Conservation (phyloP, 2,113 vertebrate species). For the Silurus asotus region DNA sequence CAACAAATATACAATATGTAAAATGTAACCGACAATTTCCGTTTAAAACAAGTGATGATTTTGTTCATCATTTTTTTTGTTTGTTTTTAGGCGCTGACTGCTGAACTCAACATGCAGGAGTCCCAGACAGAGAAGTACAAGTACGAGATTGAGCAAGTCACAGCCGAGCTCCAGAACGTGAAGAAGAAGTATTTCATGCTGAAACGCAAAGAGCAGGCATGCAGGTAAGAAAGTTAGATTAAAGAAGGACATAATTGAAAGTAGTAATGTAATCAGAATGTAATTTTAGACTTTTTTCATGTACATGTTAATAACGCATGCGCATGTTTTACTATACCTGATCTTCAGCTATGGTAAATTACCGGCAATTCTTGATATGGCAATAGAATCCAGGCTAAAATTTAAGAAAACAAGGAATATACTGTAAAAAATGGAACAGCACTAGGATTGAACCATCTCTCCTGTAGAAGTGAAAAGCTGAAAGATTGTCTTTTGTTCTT, state of each 20-base stretch:
- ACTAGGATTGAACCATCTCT: conserved; percentile 57
- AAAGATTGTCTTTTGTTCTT: conserved; percentile 50
- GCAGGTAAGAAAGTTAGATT: conserved; percentile 69
- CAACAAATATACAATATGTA: too few species aligned
- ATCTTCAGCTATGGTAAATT: conserved; percentile 54
- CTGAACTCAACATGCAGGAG: conserved; percentile 83
- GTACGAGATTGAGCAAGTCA: conserved; percentile 78
- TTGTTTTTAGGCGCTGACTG: conserved; percentile 75
- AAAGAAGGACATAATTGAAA: not conserved
- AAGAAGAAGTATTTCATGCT: conserved; percentile 80
- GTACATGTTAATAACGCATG: conserved; percentile 9
- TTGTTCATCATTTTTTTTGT: not conserved
- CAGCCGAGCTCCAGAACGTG: conserved; percentile 74
- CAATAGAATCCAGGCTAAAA: conserved; percentile 53
- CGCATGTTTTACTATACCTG: conserved; percentile 24
- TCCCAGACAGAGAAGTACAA: conserved; percentile 80
- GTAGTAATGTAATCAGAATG: not conserved
- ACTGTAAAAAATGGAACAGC: not conserved
- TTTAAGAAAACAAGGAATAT: conserved; percentile 9
- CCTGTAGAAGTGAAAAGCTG: conserved; percentile 36
- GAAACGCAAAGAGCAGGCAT: conserved; percentile 81
- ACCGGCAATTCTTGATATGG: conserved; percentile 43
- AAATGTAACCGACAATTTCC: too few species aligned
- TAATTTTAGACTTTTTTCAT: not conserved
- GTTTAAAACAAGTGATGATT: too few species aligned